These are phyloP conservation scores for Diuraphis noxia DNA, from an alignment of 1,140 invertebrate genomes.

Conservation along the genomic window DNA sequence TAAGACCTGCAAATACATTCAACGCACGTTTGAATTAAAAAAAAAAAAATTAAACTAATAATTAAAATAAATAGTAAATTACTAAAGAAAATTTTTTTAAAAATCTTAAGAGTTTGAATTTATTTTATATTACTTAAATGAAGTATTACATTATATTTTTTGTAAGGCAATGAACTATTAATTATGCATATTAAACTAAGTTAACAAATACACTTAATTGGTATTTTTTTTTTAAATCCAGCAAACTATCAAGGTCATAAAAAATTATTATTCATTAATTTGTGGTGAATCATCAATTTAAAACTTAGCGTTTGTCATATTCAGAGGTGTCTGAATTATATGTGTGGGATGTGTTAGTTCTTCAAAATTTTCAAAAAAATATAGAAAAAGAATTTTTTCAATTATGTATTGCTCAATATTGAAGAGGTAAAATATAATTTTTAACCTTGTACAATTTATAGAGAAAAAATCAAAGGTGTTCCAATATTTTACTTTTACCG, in stretches of 20 bases:
- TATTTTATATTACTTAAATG: neutral
- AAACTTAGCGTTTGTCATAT: neutral
- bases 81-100: neutral
- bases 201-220: constrained; percentile 1
- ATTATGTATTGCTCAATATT: neutral
- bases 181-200: neutral
- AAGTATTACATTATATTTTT: neutral
- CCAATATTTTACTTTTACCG: neutral
- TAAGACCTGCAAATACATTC: neutral
- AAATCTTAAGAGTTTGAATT: neutral
- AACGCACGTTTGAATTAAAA: neutral
- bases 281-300: neutral
- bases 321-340: neutral
- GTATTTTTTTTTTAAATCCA: neutral
- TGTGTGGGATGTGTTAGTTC: neutral
- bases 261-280: neutral
- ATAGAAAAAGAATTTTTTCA: neutral
- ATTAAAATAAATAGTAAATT: neutral
- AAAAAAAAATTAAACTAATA: neutral
- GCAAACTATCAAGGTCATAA: neutral
- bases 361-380: neutral
- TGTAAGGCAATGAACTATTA: neutral
- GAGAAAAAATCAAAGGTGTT: neutral
- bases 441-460: neutral
- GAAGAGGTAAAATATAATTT: neutral